Base-by-base conservation (phyloP, 2,797 vertebrate genomes). In the Acropternis orthonyx region DNA sequence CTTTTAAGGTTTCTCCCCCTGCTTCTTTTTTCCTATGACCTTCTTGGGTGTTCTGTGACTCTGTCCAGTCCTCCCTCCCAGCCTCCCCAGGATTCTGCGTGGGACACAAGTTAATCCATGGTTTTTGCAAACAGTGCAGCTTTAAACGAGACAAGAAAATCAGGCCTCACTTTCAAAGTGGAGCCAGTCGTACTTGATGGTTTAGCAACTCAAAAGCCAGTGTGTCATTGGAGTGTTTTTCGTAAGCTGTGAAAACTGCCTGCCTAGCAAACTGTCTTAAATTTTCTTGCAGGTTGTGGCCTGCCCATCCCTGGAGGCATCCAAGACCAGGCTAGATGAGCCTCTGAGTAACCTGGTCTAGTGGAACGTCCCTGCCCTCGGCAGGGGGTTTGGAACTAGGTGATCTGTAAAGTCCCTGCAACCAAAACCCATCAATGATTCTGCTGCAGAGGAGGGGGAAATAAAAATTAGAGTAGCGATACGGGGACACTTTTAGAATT, bases 21-120 rank as follows among this genome's bases (percentile, higher is more conserved):
- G 13, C 36, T 88, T 62, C 11, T 82, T 85, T 74, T 51, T 27
- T 14, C 12, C 10, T 52, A 1, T 51, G 30, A 4, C 72, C 10
- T 68, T 73, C 68, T 79, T 62, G 24, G 14, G 9, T 87, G 21
- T 82, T 87, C n/a, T 78, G 6, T 46, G 48, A 20, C 27, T 79
- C 46, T 6, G 13, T 65, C 14, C 27, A 5, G 4, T 62, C 26
- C 2, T 4, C 17, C 4, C 14, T 88, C 23, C 14, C 41, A 37
- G 34, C 3, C 0, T 79, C 17, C 69, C 16, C 4, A 8, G 5
- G 58, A 36, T 69, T 77, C 52, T 91, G 51, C 19, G 23, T 0
- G 12, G 36, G 11, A 79, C 0, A 0, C 22, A 19, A 27, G 7
- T 58, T 78, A 58, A 23, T 30, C 28, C 36, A 3, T 1, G 1